phyloP scores from a whole-genome alignment of 1,140 invertebrate genomes.

The Acromyrmex charruanus region DNA sequence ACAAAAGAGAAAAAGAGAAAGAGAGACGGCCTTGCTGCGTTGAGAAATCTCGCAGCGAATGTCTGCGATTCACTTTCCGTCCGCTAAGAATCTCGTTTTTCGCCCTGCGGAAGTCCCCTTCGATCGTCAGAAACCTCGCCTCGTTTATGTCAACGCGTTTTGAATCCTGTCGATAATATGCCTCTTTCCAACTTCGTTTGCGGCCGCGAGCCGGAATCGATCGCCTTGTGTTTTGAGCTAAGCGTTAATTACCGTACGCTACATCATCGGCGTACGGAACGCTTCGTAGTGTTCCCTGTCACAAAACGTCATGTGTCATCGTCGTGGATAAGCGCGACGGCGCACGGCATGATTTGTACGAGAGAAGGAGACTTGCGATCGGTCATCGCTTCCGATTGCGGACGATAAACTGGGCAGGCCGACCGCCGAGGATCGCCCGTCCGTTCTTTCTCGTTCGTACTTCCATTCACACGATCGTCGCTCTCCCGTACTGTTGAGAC shows the following conservation, averaged over 20 bases:
- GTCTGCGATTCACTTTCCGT: slow-evolving; percentile 2
- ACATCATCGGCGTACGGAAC: not conserved
- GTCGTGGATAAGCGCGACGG: slow-evolving; percentile 26
- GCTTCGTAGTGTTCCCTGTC: not conserved
- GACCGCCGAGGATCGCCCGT: not conserved
- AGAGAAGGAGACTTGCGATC: not conserved
- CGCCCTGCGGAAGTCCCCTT: slow-evolving; percentile 17
- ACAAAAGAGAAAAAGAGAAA: not conserved
- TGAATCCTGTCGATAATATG: slow-evolving; percentile 5
- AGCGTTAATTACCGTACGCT: slow-evolving; percentile 51
- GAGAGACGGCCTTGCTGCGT: not conserved
- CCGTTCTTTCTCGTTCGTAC: not conserved
- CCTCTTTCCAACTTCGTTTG: not conserved
- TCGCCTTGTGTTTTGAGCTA: not conserved
- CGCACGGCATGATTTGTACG: slow-evolving; percentile 23
- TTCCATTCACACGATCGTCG: not conserved
- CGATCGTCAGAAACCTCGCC: not conserved
- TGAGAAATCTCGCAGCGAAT: slow-evolving; percentile 16
- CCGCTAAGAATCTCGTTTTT: not conserved
- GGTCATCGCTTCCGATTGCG: not conserved
- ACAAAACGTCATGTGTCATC: slow-evolving; percentile 51
- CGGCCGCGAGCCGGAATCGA: not conserved
- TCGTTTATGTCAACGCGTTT: not conserved
- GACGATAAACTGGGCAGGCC: not conserved
- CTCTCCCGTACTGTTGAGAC: slow-evolving; percentile 5